A percentile compares a stretch with the other conserved stretches of the same genome.
These are phyloP conservation scores for Zaprionus obscuricornis DNA, from an alignment of 2,888 invertebrate genomes.

Conservation along the genomic window DNA sequence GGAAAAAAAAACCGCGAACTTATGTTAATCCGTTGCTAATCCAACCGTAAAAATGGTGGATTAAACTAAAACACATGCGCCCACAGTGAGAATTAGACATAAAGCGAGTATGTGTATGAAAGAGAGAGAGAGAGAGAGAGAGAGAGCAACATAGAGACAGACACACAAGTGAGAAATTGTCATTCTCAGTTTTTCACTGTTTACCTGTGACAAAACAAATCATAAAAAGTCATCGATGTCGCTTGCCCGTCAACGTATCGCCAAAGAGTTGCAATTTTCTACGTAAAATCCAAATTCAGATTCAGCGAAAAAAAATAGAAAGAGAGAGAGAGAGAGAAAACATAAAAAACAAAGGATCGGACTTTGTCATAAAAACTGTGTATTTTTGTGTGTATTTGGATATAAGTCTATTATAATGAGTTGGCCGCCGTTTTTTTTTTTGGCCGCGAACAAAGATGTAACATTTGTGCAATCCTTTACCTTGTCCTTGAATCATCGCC, in stretches of 20 bases:
- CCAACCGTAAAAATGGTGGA: conserved; percentile 76
- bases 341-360: conserved; percentile 23
- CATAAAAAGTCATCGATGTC: conserved; percentile 66
- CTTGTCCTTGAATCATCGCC: conserved; percentile 62
- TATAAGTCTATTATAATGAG: conserved; percentile 56
- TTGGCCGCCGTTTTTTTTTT: conserved; percentile 29
- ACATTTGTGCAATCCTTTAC: conserved; percentile 81
- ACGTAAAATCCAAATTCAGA: conserved; percentile 62
- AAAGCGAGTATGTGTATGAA: too few relatives aligned
- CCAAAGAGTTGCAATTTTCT: conserved; percentile 72
- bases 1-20: conserved; percentile 68
- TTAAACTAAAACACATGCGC: conserved; percentile 68
- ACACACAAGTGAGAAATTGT: neutral
- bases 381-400: conserved; percentile 11
- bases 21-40: conserved; percentile 70
- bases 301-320: conserved; percentile 58
- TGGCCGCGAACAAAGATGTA: conserved; percentile 67
- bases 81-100: too few relatives aligned
- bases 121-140: too few relatives aligned
- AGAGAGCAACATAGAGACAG: conserved; percentile 14
- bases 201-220: conserved; percentile 45
- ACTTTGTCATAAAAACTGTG: conserved; percentile 29
- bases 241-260: conserved; percentile 22
- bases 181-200: neutral
- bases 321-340: conserved; percentile 4